Conservation (phyloP, 2,113 vertebrate species). For the Megaceryle torquata region DNA sequence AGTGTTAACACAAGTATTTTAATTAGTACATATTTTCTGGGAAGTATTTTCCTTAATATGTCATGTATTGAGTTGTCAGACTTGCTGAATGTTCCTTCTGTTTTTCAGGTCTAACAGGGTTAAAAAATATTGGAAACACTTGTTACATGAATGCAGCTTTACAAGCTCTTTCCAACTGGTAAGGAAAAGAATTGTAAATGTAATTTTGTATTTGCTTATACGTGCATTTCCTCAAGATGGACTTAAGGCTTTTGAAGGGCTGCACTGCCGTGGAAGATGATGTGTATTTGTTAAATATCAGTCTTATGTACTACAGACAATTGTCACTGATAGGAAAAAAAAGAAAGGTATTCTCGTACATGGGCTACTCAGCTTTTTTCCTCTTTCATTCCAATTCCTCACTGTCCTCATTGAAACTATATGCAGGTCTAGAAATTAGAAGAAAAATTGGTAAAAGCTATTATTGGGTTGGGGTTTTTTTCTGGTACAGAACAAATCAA, state of each 20-base stretch:
- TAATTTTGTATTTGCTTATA: not conserved
- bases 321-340: not conserved
- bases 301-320: not conserved
- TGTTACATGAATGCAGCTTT: constrained; percentile 99
- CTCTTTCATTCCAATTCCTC: not conserved
- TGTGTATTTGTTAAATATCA: not conserved
- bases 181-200: constrained; percentile 37
- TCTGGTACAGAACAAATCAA: not conserved
- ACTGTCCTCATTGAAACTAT: not conserved
- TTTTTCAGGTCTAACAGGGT: constrained; percentile 88
- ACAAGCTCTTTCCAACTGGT: constrained; percentile 98
- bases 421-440: not conserved
- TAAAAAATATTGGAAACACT: constrained; percentile 99
- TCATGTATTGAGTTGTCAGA: not conserved
- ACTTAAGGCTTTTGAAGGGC: not conserved
- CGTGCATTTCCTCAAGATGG: not conserved
- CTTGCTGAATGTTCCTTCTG: constrained; percentile 4
- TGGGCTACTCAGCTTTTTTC: not conserved
- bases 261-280: not conserved
- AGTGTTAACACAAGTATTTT: not conserved
- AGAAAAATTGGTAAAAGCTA: not conserved
- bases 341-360: not conserved
- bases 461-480: not conserved
- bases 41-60: not conserved
- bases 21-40: not conserved